Base-by-base conservation (phyloP, 2,888 invertebrate species). In the Cordilura impudica region DNA sequence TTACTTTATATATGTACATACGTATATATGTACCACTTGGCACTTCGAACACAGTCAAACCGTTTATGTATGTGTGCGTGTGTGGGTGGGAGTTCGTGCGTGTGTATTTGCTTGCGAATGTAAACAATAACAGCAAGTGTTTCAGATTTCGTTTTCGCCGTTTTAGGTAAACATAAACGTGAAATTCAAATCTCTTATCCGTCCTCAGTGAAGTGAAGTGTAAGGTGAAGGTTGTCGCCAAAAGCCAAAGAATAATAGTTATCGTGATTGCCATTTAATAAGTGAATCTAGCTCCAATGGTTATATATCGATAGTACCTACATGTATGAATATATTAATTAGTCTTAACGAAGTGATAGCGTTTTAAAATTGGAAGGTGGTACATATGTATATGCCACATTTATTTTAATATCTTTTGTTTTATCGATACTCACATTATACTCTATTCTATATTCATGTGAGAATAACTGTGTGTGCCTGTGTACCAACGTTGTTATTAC, bases 1-100 rank as follows among this genome's bases (percentile, higher is more conserved):
- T n/a, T n/a, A n/a, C n/a, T n/a, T n/a, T n/a, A n/a, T n/a, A n/a
- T n/a, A n/a, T n/a, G n/a, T n/a, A n/a, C n/a, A n/a, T n/a, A n/a
- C 3, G 26, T 26, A 26, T 26, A 26, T 69, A 49, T 69, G 49
- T 67, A 45, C 45, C 45, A 51, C 29, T 51, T 19, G 43, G 14
- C 53, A 54, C 26, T 6, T 29, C n/a, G n/a, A n/a, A n/a, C n/a
- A 1, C 31, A 23, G 43, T 45, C 5, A 43, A 45, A 45, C 1
- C 12, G 14, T 49, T 35, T 14, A n/a, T n/a, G n/a, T 39, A n/a
- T 47, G 63, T 16, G 16, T 21, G 35, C 35, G 49, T 21, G 16
- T 16, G 23, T n/a, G 23, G 19, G 65, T 65, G 23, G 43, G 14
- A n/a, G 39, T 18, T 1, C 8, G 39, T 4, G 14, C n/a, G 23